A percentile compares a stretch with the other conserved stretches of the same genome.
Conservation (phyloP, 1,140 invertebrate genomes). For the Brachionus rubens region DNA sequence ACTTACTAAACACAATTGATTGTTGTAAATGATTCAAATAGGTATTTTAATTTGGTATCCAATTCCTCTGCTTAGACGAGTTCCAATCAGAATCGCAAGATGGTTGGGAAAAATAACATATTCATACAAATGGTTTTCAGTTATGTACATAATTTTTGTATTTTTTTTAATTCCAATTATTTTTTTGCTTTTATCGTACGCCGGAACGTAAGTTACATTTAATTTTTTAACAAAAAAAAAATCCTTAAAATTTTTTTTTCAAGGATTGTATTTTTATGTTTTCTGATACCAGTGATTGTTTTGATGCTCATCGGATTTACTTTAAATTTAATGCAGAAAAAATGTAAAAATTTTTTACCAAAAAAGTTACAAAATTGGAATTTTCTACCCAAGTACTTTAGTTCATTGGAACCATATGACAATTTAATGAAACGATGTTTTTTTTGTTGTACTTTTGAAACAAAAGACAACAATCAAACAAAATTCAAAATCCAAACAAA, state of each 20-base stretch:
- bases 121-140: slow-evolving; percentile 65
- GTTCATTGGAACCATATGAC: slow-evolving; percentile 42
- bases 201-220: slow-evolving; percentile 50
- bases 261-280: slow-evolving; percentile 7
- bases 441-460: no score
- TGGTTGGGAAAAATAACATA: slow-evolving; percentile 63
- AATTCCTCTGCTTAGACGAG: slow-evolving; percentile 51
- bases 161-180: slow-evolving; percentile 64
- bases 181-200: slow-evolving; percentile 61
- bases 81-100: slow-evolving; percentile 64
- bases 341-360: neutral
- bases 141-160: slow-evolving; percentile 63
- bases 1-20: neutral
- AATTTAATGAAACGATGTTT: neutral
- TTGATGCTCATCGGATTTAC: neutral
- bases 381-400: slow-evolving; percentile 16
- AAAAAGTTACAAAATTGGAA: slow-evolving; percentile 9
- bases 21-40: neutral
- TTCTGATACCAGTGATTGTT: neutral
- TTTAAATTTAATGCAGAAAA: slow-evolving; percentile 5
- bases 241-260: neutral
- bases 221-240: neutral
- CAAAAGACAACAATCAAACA: neutral
- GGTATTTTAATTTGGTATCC: slow-evolving; percentile 46
- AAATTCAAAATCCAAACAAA: neutral